These are phyloP conservation scores for Cairina moschata DNA, from an alignment of 2,113 vertebrate genomes.

Conservation along the genomic window DNA sequence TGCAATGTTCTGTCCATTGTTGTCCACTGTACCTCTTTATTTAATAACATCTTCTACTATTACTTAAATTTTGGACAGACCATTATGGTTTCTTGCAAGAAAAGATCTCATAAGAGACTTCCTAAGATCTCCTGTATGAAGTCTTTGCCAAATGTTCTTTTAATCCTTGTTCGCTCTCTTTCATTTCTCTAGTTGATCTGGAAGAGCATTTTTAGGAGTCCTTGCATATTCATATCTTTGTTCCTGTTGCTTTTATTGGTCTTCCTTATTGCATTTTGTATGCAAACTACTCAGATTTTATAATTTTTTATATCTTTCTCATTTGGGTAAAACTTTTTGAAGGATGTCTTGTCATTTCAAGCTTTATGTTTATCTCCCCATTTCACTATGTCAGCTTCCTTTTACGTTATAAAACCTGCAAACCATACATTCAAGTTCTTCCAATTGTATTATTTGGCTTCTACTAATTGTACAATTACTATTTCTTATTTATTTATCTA, in stretches of 20 bases:
- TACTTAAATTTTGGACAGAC: background rate
- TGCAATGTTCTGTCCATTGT: background rate
- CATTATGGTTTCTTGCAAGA: background rate
- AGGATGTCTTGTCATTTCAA: background rate
- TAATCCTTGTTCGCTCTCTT: background rate
- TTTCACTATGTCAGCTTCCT: background rate
- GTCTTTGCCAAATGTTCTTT: background rate
- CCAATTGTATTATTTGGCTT: background rate
- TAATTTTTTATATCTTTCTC: background rate
- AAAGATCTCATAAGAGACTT: background rate
- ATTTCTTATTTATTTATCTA: background rate
- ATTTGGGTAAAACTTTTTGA: background rate
- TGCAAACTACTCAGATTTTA: background rate
- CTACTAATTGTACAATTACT: background rate
- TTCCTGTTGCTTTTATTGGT: background rate
- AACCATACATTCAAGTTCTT: background rate
- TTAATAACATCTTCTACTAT: background rate
- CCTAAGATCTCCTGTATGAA: background rate
- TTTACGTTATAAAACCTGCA: background rate
- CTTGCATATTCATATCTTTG: background rate
- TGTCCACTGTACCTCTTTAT: background rate
- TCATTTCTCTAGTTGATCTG: background rate
- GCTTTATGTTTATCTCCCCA: background rate
- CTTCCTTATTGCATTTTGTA: background rate
- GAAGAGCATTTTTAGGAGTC: background rate